phyloP scores from a whole-genome alignment of 2,113 vertebrate genomes.

The Melanostigma gelatinosum region DNA sequence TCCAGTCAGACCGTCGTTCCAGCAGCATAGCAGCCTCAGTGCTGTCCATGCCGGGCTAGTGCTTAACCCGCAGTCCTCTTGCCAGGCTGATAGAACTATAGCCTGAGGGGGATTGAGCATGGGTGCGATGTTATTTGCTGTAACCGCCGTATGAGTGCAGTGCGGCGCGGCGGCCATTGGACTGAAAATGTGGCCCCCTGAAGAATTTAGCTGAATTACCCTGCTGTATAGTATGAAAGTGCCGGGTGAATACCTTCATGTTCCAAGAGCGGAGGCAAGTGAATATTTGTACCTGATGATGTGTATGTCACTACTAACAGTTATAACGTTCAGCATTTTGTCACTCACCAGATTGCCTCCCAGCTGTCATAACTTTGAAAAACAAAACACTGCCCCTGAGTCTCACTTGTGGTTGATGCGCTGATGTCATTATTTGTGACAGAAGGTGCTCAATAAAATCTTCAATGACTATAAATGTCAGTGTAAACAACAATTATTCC shows the following conservation, averaged over 20 bases:
- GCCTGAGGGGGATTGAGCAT: background rate
- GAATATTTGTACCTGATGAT: background rate
- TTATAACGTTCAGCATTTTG: background rate
- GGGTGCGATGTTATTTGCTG: background rate
- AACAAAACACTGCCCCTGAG: background rate
- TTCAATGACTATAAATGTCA: slow-evolving; percentile 37
- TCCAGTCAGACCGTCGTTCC: no score
- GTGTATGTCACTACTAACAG: background rate
- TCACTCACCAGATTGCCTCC: background rate
- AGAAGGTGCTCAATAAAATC: slow-evolving; percentile 43
- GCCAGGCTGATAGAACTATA: background rate
- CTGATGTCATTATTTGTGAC: slow-evolving; percentile 3
- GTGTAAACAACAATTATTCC: slow-evolving; percentile 37
- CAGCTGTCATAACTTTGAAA: background rate
- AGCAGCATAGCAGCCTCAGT: no score
- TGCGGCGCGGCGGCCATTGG: background rate
- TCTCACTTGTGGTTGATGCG: slow-evolving; percentile 3
- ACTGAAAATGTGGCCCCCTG: background rate
- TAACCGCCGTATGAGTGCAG: background rate
- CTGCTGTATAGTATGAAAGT: background rate
- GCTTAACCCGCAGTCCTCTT: background rate
- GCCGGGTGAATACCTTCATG: background rate
- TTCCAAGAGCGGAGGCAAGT: background rate
- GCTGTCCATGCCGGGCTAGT: no score
- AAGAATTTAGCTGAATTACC: background rate